Evolutionary conservation across 2,888 invertebrate genomes (phyloP).

Genomic region (Cremastinae sp.): DNA sequence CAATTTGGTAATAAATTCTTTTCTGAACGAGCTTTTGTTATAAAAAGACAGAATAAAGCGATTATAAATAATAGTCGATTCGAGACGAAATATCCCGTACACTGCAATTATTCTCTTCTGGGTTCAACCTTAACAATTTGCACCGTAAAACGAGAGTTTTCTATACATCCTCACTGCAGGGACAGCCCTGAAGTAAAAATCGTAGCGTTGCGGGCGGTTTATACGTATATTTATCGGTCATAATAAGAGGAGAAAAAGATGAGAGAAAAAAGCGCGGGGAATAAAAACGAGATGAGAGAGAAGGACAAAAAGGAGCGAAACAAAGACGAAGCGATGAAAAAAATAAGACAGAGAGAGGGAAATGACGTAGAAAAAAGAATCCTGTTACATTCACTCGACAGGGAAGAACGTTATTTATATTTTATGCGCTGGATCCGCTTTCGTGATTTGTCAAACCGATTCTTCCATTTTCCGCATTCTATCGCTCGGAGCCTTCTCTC

Average conservation of each 20-base stretch:
- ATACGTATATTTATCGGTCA: constrained; percentile 27
- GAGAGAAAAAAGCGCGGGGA: constrained; percentile 17
- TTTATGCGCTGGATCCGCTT: constrained; percentile 2
- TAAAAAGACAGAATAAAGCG: neutral
- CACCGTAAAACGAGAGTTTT: constrained; percentile 38
- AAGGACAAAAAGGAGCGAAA: neutral
- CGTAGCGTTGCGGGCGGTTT: constrained; percentile 34
- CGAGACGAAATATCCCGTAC: no score
- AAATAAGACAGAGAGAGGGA: neutral
- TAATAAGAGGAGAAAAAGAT: constrained; percentile 11
- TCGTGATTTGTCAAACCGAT: constrained; percentile 23
- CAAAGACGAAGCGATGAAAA: constrained; percentile 15
- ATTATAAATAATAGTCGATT: neutral
- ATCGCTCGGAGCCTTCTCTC: constrained; percentile 14
- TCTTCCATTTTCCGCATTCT: constrained; percentile 40
- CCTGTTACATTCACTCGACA: constrained; percentile 17
- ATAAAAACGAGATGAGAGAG: constrained; percentile 3
- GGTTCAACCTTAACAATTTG: neutral
- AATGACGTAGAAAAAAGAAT: constrained; percentile 10
- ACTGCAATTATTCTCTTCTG: neutral
- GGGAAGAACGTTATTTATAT: constrained; percentile 6
- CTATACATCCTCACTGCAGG: constrained; percentile 30
- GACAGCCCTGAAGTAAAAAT: constrained; percentile 38
- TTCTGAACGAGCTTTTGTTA: neutral
- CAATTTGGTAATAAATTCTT: no score